phyloP scores from a whole-genome alignment of 2,888 invertebrate genomes.

The Drosophila sordidula region DNA sequence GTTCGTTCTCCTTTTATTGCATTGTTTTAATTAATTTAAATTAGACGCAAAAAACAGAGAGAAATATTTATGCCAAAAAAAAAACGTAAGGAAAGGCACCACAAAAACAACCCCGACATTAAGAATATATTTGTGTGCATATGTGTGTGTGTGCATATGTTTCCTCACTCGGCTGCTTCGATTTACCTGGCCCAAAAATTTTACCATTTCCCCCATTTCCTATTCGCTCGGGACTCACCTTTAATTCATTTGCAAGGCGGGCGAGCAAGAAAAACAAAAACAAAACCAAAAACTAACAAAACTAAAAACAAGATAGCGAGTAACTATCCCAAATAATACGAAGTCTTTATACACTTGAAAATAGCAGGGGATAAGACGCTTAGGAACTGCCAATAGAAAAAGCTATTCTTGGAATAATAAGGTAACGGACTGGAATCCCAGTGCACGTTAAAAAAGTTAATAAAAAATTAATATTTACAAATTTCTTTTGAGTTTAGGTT shows the following conservation, averaged over 20 bases:
- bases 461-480: too few species aligned
- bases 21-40: slow-evolving; percentile 78
- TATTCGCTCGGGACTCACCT: slow-evolving; percentile 33
- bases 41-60: slow-evolving; percentile 39
- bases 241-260: slow-evolving; percentile 29
- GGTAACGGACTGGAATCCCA: too few species aligned
- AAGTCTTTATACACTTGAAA: slow-evolving; percentile 1
- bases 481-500: too few species aligned
- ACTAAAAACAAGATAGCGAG: not conserved
- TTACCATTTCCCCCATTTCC: slow-evolving; percentile 33
- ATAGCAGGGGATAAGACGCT: too few species aligned
- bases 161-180: slow-evolving; percentile 33
- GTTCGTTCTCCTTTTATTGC: slow-evolving; percentile 68
- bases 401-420: too few species aligned
- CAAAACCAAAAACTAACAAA: not conserved
- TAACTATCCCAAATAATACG: not conserved
- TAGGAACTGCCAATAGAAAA: too few species aligned
- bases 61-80: slow-evolving; percentile 39
- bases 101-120: slow-evolving; percentile 40
- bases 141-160: slow-evolving; percentile 29
- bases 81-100: slow-evolving; percentile 6
- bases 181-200: slow-evolving; percentile 36
- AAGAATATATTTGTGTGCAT: slow-evolving; percentile 18
- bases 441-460: too few species aligned
- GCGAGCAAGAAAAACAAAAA: not conserved